Evolutionary conservation across 37 sponge, comb jelly and placozoan species (phyloP).

Genomic region (Agelas oroides): DNA sequence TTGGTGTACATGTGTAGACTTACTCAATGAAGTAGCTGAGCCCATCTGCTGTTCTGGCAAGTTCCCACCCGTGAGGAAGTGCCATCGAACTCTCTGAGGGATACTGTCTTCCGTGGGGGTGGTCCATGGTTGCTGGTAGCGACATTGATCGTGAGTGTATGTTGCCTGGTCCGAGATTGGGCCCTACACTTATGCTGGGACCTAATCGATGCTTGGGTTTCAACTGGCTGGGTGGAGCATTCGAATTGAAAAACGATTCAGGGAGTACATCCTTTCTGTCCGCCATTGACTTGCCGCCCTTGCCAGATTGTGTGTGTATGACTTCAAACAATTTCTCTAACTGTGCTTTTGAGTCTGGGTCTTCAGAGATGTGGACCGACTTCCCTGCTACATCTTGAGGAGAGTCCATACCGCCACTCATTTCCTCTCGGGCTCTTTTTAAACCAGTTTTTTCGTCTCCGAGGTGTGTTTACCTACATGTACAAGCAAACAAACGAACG

Average conservation of each 20-base stretch:
- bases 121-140: slow-evolving; percentile 40
- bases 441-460: too few species aligned
- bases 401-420: not conserved
- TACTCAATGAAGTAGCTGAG: slow-evolving; percentile 81
- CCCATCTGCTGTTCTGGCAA: slow-evolving; percentile 69
- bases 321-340: slow-evolving; percentile 56
- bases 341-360: slow-evolving; percentile 40
- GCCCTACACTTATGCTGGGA: slow-evolving; percentile 29
- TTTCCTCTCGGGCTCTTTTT: too few species aligned
- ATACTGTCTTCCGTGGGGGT: slow-evolving; percentile 18
- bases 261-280: slow-evolving; percentile 42
- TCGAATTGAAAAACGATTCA: slow-evolving; percentile 52
- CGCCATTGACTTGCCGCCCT: slow-evolving; percentile 22
- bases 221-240: not conserved
- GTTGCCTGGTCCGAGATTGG: not conserved
- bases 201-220: slow-evolving; percentile 11
- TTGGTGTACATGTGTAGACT: not conserved
- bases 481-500: too few species aligned
- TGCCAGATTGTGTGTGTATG: not conserved
- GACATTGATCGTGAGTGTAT: slow-evolving; percentile 36
- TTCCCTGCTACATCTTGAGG: slow-evolving; percentile 6
- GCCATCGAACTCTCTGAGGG: slow-evolving; percentile 5
- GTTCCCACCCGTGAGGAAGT: slow-evolving; percentile 88
- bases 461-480: too few species aligned
- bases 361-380: slow-evolving; percentile 51